Evolutionary conservation across 2,113 vertebrate species (phyloP), one percentile per base, ranked within the genome.

Genomic region (Saguinus imperator): DNA sequence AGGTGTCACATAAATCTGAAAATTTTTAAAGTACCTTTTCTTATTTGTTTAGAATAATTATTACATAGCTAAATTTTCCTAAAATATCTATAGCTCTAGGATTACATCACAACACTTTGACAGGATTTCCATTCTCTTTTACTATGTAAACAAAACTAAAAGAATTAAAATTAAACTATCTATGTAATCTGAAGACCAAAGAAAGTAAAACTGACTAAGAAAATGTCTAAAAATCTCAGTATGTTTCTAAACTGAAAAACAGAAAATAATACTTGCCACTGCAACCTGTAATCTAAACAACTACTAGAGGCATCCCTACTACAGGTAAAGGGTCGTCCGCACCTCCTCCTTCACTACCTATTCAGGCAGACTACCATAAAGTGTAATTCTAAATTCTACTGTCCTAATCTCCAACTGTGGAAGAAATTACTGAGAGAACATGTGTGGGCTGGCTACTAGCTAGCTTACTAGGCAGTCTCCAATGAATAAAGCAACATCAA

Each of bases 1-100:
- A 73, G 66, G 57, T 89, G 25, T 83, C 76, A 86, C 1, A 70
- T 29, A 64, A 89, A 94, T 32, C 75, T 93, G 29, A 76, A 93
- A 86, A 85, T 77, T 45, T 92, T 57, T 64, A 20, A 94, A 68
- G 37, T 50, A 50, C 6, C 35, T 86, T 4, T n/a, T 94, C 45
- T 52, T 50, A 94, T 55, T 93, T 94, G 11, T 85, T 97, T 87
- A 97, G 64, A 87, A 61, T 93, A 96, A 94, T 35, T 70, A 93
- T 84, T 50, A 80, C 27, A 1, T 45, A 91, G 76, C 61, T 94
- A 91, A 90, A 77, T 90, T 79, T 92, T 76, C 50, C n/a, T 64
- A 90, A 94, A 94, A 73, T 73, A 93, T 55, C 77, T 87, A 43
- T 23, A 95, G 43, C 40, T 88, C 37, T 79, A 83, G 20, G 23